Evolutionary conservation across 2,113 vertebrate species (phyloP).

Genomic region (Sardina pilchardus): DNA sequence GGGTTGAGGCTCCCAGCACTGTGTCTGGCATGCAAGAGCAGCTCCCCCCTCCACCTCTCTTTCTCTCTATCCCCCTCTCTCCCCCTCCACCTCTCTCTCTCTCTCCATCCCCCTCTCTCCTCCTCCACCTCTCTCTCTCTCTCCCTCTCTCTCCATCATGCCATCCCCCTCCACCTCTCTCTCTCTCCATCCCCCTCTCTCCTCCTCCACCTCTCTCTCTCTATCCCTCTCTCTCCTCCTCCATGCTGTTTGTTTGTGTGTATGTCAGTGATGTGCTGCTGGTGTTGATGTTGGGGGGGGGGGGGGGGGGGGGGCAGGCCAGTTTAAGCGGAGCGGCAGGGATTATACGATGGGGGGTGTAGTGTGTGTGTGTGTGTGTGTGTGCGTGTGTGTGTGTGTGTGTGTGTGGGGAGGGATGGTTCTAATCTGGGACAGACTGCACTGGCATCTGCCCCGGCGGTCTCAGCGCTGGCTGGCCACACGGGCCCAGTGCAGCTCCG

Average conservation of each 20-base stretch:
- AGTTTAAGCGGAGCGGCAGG: conserved; percentile 4
- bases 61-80: background rate
- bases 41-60: background rate
- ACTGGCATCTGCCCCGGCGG: background rate
- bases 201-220: background rate
- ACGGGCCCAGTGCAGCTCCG: background rate
- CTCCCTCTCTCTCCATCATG: background rate
- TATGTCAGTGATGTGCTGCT: background rate
- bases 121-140: background rate
- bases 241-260: background rate
- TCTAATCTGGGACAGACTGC: conserved; percentile 68
- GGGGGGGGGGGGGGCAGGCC: background rate
- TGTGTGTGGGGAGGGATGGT: background rate
- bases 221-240: background rate
- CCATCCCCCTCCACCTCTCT: background rate
- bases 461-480: background rate
- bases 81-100: background rate
- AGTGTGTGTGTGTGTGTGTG: conserved; percentile 18
- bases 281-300: background rate
- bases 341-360: background rate
- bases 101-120: background rate
- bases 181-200: background rate
- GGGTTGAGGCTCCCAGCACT: background rate
- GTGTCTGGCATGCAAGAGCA: too few relatives aligned
- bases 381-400: background rate